Base-by-base conservation (phyloP, 2,888 invertebrate species). In the Notocelia uddmanniana region DNA sequence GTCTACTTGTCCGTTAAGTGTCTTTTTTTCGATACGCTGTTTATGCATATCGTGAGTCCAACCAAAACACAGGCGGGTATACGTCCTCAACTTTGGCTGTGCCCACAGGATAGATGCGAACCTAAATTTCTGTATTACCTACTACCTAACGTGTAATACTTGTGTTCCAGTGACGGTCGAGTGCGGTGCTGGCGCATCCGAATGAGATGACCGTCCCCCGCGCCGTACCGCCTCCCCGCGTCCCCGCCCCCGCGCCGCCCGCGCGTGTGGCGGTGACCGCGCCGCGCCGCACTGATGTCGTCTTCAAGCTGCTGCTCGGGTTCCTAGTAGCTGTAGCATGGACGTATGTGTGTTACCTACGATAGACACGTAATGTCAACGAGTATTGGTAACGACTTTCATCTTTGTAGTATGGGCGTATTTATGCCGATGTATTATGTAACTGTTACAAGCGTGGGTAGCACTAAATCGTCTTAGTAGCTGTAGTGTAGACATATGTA, bases 121-220 rank as follows among this genome's bases (percentile, higher is more conserved):
- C n/a, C n/a, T n/a, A n/a, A n/a, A n/a, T n/a, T n/a, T n/a, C n/a
- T n/a, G n/a, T n/a, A n/a, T n/a, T n/a, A n/a, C n/a, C n/a, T n/a
- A n/a, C n/a, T n/a, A n/a, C n/a, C n/a, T n/a, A n/a, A n/a, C n/a
- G n/a, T n/a, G n/a, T n/a, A n/a, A n/a, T n/a, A 18, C 67, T 34
- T 19, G 54, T 34, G 68, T 75, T 73, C 0, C 81, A 93, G 93
- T 75, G 90, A 91, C 76, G 93, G 93, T 0, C 88, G 90, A 62
- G 84, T 93, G 58, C 83, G 92, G 9, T 88, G 89, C 74, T 93
- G 89, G 90, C 87, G 88, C 21, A 58, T 92, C 31, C 87, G 91
- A 70, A 77, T 79, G 55, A 84, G 92, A 81, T 92, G 93, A 92
- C 93, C 78, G 69, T 21, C 75, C 71, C 75, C 73, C 19, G 75